phyloP scores from a whole-genome alignment of 2,113 vertebrate genomes.

The Crotalus horridus region DNA sequence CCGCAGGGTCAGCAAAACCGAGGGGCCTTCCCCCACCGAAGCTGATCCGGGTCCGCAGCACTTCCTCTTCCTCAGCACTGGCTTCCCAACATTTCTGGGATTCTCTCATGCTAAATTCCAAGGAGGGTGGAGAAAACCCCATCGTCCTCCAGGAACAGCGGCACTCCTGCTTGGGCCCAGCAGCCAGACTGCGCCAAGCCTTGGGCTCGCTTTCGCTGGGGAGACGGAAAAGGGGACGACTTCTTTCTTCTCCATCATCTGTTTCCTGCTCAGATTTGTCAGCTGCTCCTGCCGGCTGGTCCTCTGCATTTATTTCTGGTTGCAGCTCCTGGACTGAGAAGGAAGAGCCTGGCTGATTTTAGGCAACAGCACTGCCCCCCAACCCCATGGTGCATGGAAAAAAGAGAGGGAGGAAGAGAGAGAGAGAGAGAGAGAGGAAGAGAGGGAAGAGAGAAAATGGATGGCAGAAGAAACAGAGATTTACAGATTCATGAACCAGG shows the following conservation, averaged over 20 bases:
- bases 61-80: not conserved
- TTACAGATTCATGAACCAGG: not conserved
- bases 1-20: not conserved
- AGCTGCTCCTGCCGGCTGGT: not conserved
- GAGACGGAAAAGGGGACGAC: accelerated
- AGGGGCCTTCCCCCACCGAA: no score
- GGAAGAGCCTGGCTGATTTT: not conserved
- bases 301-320: not conserved
- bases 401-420: not conserved
- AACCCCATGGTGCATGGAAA: not conserved
- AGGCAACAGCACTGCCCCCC: not conserved
- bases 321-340: not conserved
- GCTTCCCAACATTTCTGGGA: not conserved
- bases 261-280: not conserved
- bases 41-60: not conserved
- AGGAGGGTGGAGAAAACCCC: not conserved
- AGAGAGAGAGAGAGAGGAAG: not conserved
- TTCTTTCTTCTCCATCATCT: not conserved
- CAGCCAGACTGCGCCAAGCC: accelerated
- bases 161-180: not conserved
- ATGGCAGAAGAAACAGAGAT: no score
- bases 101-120: not conserved
- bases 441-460: not conserved
- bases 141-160: not conserved
- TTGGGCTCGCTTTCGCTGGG: not conserved